Conservation (phyloP, 2,113 vertebrate genomes). For the cat (Felis catus) region DNA sequence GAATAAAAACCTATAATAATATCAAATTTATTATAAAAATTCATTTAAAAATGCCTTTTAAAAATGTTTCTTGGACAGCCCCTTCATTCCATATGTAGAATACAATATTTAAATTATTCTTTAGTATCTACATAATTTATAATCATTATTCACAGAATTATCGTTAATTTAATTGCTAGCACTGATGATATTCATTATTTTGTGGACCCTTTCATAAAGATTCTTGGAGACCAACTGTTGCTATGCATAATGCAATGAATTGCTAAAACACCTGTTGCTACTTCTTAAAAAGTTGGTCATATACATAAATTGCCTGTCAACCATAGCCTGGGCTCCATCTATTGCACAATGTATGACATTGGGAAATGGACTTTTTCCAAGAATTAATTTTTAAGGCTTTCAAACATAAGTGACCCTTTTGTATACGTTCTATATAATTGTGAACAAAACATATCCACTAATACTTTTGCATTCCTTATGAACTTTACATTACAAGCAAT, state of each 20-base stretch:
- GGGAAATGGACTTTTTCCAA: background rate
- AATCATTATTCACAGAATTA: background rate
- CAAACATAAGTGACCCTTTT: background rate
- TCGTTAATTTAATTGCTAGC: background rate
- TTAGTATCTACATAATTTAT: background rate
- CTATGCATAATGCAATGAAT: background rate
- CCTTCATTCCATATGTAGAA: background rate
- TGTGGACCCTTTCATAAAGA: background rate
- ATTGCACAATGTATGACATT: background rate
- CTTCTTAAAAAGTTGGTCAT: background rate
- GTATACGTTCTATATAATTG: background rate
- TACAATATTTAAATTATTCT: background rate
- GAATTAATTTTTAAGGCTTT: conserved; percentile 20
- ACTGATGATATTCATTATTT: background rate
- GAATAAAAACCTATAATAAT: background rate
- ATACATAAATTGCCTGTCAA: background rate
- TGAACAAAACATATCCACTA: background rate
- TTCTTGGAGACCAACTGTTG: background rate
- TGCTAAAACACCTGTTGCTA: conserved; percentile 7
- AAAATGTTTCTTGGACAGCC: background rate
- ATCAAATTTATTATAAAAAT: background rate
- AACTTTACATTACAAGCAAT: background rate
- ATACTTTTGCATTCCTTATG: background rate
- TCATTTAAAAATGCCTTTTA: background rate
- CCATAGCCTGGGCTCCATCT: background rate